Percentiles rank a stretch among this genome's conserved stretches.
These are phyloP conservation scores for Percina caprodes DNA, from an alignment of 2,113 vertebrate species.

Conservation along the genomic window DNA sequence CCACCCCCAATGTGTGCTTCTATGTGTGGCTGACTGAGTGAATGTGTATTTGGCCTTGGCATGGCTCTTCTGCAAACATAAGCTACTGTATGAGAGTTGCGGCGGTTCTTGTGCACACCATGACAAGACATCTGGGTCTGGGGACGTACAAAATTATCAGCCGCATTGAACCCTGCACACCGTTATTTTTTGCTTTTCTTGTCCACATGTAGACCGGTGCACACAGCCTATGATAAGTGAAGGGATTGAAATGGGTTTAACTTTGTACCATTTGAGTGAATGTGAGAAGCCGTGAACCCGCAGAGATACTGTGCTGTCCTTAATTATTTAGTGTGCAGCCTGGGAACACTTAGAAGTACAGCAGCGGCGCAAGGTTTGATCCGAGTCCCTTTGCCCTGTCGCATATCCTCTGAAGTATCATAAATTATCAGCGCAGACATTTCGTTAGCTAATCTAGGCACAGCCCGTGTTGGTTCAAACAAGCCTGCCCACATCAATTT, in stretches of 20 bases:
- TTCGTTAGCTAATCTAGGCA: constrained; percentile 49
- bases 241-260: background rate
- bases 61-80: too few relatives aligned
- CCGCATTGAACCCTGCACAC: too few relatives aligned
- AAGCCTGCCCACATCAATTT: constrained; percentile 36
- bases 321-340: constrained; percentile 31
- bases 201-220: background rate
- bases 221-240: background rate
- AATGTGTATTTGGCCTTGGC: too few relatives aligned
- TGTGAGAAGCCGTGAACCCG: background rate
- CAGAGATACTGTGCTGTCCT: constrained; percentile 24
- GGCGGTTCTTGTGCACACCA: too few relatives aligned
- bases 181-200: background rate
- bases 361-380: constrained; percentile 39
- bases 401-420: constrained; percentile 37
- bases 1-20: too few relatives aligned
- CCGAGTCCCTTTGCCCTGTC: constrained; percentile 45
- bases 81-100: too few relatives aligned
- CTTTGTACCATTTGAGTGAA: constrained; percentile 4
- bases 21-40: too few relatives aligned
- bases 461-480: constrained; percentile 46
- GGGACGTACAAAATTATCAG: background rate
- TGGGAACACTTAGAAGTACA: constrained; percentile 28
- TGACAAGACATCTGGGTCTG: too few relatives aligned
- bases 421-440: constrained; percentile 46